Percentiles rank a stretch among this genome's conserved stretches.
These are phyloP conservation scores for Virgularia gustaviana DNA, from an alignment of 92 coral and sea anemone species.

Conservation along the genomic window DNA sequence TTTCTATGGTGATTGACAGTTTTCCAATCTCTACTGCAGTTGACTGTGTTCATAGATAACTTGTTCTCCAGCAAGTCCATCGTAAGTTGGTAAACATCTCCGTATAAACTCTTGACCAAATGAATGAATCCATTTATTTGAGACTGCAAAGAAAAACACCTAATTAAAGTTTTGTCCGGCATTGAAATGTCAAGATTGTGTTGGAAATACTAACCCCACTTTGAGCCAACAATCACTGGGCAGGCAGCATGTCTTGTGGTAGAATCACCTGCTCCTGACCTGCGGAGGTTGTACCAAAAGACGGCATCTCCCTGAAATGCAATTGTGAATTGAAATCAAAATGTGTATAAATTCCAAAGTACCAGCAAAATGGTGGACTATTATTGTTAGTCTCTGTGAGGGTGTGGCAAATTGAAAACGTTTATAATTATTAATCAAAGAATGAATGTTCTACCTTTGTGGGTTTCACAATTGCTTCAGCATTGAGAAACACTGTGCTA, in stretches of 20 bases:
- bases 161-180: background rate
- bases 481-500: conserved; percentile 65
- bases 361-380: background rate
- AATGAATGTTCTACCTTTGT: conserved; percentile 38
- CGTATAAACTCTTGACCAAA: conserved; percentile 71
- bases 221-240: conserved; percentile 78
- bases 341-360: background rate
- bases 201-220: conserved; percentile 69
- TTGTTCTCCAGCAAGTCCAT: conserved; percentile 8
- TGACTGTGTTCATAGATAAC: background rate
- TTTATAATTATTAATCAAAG: background rate
- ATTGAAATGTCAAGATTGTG: background rate
- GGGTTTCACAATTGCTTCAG: conserved; percentile 68
- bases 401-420: background rate
- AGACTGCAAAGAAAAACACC: conserved; percentile 45
- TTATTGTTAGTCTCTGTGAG: too few species aligned
- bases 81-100: conserved; percentile 40
- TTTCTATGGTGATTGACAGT: background rate
- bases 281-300: conserved; percentile 71
- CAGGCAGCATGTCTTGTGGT: conserved; percentile 73
- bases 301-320: conserved; percentile 65
- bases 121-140: conserved; percentile 79
- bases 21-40: background rate
- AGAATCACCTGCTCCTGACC: conserved; percentile 54
- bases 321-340: background rate